Conservation (phyloP, 2,113 vertebrate species). For the Sturnira hondurensis region DNA sequence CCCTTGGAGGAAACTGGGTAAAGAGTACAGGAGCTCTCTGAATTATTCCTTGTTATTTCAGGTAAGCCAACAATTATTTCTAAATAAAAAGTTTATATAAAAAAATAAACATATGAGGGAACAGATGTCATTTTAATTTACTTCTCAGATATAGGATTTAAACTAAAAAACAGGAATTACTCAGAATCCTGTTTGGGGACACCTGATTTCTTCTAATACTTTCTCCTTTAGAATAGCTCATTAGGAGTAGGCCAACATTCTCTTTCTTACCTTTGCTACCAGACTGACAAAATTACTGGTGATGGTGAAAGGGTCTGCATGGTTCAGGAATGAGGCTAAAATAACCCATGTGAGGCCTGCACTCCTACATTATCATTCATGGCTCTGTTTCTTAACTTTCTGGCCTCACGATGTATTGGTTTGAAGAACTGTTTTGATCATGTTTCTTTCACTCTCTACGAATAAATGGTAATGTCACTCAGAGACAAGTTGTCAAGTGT, state of each 20-base stretch:
- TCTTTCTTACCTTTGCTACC: not conserved
- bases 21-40: not conserved
- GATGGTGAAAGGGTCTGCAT: not conserved
- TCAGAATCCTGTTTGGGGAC: not conserved
- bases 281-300: not conserved
- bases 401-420: not conserved
- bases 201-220: not conserved
- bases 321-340: not conserved
- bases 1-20: not conserved
- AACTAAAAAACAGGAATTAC: not conserved
- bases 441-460: not conserved
- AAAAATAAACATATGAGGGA: not conserved
- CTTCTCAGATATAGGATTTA: not conserved
- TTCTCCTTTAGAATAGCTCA: not conserved
- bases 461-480: slow-evolving; percentile 19
- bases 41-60: not conserved
- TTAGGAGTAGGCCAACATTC: not conserved
- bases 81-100: not conserved
- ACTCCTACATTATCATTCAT: too few species aligned
- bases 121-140: not conserved
- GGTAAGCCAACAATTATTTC: not conserved
- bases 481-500: not conserved
- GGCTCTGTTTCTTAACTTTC: not conserved
- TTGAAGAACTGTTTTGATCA: not conserved
- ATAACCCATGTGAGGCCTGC: not conserved